Conservation (phyloP, 2,113 vertebrate species). For the Pseudonaja textilis region DNA sequence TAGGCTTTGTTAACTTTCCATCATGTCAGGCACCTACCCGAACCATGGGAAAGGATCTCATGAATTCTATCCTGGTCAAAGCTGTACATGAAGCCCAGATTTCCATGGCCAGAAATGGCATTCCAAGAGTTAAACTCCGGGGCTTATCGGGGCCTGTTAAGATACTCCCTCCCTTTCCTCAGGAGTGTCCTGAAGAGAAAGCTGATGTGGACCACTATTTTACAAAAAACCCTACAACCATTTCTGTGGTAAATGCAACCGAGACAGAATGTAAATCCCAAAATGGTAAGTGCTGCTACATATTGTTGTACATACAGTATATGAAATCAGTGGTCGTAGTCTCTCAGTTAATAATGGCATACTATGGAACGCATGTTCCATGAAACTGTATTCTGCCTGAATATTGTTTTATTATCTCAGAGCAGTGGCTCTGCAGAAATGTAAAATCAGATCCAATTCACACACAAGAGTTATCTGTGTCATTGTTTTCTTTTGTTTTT, state of each 20-base stretch:
- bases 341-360: background rate
- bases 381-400: background rate
- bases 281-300: background rate
- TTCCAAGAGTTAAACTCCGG: background rate
- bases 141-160: background rate
- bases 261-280: conserved; percentile 1
- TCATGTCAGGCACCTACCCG: background rate
- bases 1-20: background rate
- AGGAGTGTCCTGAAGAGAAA: background rate
- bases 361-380: background rate
- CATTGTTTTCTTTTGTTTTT: background rate
- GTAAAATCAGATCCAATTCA: background rate
- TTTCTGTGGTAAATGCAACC: accelerated
- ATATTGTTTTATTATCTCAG: background rate
- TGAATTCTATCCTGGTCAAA: background rate
- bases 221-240: conserved; percentile 7
- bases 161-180: background rate
- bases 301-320: background rate
- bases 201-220: background rate
- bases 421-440: background rate
- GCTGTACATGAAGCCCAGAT: background rate
- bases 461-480: background rate
- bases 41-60: background rate
- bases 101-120: background rate
- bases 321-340: background rate